These are phyloP conservation scores for Origma solitaria DNA, from an alignment of 2,113 vertebrate genomes.

Conservation along the genomic window DNA sequence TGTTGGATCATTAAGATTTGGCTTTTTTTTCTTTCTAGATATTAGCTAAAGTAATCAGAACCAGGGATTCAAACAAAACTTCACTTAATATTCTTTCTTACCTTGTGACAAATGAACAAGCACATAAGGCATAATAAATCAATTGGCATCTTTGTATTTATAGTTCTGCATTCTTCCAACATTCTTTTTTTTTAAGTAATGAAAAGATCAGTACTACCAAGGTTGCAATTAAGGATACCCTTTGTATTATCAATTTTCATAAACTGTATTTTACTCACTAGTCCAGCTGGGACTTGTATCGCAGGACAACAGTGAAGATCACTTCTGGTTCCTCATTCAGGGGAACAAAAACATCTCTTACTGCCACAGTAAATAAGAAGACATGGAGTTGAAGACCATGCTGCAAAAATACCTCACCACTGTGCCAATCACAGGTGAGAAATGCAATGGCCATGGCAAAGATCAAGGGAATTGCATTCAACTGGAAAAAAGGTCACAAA, in stretches of 20 bases:
- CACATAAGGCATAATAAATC: constrained; percentile 27
- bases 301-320: background rate
- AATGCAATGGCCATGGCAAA: background rate
- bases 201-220: background rate
- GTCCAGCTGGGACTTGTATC: background rate
- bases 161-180: background rate
- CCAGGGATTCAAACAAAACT: constrained; percentile 13
- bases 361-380: background rate
- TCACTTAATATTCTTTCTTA: constrained; percentile 19
- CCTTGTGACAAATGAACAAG: constrained; percentile 26
- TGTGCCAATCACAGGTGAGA: background rate
- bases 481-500: background rate
- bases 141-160: background rate
- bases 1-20: constrained; percentile 52
- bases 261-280: background rate
- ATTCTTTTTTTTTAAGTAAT: background rate
- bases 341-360: background rate
- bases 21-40: background rate
- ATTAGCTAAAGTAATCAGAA: constrained; percentile 14
- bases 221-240: background rate
- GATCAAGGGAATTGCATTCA: background rate
- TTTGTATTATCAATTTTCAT: background rate
- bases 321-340: background rate
- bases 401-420: background rate
- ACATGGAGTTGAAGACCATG: background rate